Conservation (phyloP, 2,113 vertebrate species). For the Trochalopteron elliotii region DNA sequence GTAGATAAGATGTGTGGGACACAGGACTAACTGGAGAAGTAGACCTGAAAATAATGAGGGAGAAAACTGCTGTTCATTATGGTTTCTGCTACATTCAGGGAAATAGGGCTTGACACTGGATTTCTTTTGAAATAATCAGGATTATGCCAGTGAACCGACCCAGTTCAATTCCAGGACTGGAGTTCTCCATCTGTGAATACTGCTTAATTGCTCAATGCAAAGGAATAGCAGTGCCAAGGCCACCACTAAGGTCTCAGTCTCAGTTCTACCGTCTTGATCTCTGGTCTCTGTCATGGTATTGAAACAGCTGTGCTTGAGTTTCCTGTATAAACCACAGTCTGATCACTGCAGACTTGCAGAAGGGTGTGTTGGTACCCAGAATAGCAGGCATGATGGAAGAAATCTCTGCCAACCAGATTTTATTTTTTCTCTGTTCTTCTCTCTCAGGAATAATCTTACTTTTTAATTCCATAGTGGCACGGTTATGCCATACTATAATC, state of each 20-base stretch:
- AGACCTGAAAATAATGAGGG: slow-evolving; percentile 15
- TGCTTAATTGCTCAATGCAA: slow-evolving; percentile 10
- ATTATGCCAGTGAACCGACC: background rate
- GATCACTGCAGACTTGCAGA: background rate
- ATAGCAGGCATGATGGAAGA: background rate
- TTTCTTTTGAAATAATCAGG: slow-evolving; percentile 18
- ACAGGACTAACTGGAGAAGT: background rate
- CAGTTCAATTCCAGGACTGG: background rate
- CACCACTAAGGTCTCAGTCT: background rate
- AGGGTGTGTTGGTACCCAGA: background rate
- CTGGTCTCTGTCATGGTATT: background rate
- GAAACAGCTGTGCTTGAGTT: background rate
- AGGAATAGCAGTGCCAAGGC: background rate
- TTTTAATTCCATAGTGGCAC: background rate
- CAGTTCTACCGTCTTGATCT: background rate
- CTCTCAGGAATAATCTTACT: background rate
- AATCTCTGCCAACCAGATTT: background rate
- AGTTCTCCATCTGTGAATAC: slow-evolving; percentile 20
- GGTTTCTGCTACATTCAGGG: background rate
- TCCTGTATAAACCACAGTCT: background rate
- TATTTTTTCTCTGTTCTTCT: background rate
- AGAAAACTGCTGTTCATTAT: slow-evolving; percentile 2
- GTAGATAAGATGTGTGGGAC: background rate
- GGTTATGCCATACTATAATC: background rate
- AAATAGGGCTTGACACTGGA: background rate